phyloP scores from a whole-genome alignment of 2,888 invertebrate genomes.

The Smittia sp. region DNA sequence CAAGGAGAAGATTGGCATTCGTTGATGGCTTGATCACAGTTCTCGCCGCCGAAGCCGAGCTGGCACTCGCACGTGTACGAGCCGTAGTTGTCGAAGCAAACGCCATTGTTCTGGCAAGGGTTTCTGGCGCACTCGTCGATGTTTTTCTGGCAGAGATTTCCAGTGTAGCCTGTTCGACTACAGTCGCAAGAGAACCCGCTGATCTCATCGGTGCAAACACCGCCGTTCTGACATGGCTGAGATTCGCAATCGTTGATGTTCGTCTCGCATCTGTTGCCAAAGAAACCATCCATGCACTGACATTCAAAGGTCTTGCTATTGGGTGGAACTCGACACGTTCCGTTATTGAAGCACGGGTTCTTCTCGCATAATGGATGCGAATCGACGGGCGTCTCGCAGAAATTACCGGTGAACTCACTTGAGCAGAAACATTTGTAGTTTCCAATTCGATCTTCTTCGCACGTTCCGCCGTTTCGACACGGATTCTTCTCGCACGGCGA shows the following conservation, averaged over 20 bases:
- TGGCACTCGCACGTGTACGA: conserved; percentile 79
- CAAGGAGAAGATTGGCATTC: conserved; percentile 74
- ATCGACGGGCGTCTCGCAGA: conserved; percentile 72
- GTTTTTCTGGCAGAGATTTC: conserved; percentile 64
- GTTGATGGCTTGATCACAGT: conserved; percentile 73
- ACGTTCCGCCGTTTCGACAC: conserved; percentile 73
- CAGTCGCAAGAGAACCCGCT: conserved; percentile 79
- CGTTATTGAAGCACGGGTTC: conserved; percentile 77
- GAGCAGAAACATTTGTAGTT: conserved; percentile 71
- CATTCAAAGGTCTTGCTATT: conserved; percentile 60
- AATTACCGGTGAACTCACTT: conserved; percentile 63
- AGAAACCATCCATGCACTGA: conserved; percentile 58
- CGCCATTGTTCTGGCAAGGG: conserved; percentile 73
- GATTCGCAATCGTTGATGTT: conserved; percentile 74
- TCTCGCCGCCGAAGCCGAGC: conserved; percentile 76
- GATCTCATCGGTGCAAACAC: conserved; percentile 68
- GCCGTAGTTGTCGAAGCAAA: conserved; percentile 65
- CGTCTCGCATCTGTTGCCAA: conserved; percentile 56
- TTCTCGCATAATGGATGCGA: conserved; percentile 69
- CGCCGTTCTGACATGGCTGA: conserved; percentile 68
- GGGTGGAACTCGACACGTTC: conserved; percentile 66
- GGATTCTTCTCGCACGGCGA: conserved; percentile 67
- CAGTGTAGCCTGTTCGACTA: conserved; percentile 69
- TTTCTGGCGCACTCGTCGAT: conserved; percentile 77
- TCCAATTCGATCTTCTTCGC: conserved; percentile 66